Conservation (phyloP, 2,797 vertebrate species). For the Pangasius djambal region DNA sequence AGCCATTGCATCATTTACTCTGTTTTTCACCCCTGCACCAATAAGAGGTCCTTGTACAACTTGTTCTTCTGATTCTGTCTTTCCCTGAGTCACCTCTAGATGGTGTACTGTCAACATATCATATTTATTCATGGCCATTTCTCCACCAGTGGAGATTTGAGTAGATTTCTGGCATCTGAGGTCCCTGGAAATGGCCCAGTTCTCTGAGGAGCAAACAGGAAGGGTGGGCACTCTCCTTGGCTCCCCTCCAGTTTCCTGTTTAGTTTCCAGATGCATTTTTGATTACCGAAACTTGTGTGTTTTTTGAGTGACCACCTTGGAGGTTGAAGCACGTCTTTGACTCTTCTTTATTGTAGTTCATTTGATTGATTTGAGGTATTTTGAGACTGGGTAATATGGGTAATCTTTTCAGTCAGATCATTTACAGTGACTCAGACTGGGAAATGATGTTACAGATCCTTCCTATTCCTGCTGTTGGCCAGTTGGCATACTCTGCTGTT, state of each 20-base stretch:
- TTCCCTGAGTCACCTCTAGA: conserved; percentile 29
- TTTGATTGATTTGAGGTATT: not conserved
- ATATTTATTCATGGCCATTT: not conserved
- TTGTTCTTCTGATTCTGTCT: not conserved
- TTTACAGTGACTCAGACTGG: not conserved
- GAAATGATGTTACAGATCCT: not conserved
- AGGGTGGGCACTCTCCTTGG: conserved; percentile 56
- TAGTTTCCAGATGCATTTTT: conserved; percentile 41
- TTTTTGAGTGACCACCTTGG: not conserved
- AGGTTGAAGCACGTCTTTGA: not conserved
- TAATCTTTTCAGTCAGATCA: not conserved
- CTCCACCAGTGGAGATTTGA: not conserved
- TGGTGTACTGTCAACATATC: conserved; percentile 25
- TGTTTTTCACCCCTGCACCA: not conserved
- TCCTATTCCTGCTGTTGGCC: not conserved
- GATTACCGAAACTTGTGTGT: conserved; percentile 18
- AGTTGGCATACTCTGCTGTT: not conserved
- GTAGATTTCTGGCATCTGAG: conserved; percentile 34
- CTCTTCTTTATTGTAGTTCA: not conserved
- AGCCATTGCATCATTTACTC: not conserved
- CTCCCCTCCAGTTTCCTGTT: conserved; percentile 55
- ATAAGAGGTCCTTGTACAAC: not conserved
- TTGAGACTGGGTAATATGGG: not conserved
- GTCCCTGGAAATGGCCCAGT: conserved; percentile 36
- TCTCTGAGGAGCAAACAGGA: conserved; percentile 55